Evolutionary conservation across 2,797 vertebrate species (phyloP), one percentile per base, ranked within the genome.

Genomic region (Avahi laniger): DNA sequence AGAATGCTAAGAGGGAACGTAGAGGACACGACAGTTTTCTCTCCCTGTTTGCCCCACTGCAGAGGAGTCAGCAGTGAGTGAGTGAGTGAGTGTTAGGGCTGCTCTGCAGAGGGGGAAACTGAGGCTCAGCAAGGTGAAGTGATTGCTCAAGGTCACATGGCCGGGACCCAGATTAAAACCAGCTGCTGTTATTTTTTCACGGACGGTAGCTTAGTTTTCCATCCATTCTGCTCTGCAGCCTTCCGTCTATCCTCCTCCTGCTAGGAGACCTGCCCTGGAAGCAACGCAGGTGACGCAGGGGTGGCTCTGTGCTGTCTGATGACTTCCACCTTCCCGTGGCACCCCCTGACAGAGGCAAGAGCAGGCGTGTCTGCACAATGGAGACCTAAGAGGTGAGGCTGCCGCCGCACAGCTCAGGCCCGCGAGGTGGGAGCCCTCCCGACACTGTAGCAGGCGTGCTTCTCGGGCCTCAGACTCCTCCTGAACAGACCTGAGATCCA

Each of bases 11-110:
- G 5, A 24, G 8, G 43, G 46, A 54, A 69, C 35, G 33, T 0
- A 2, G 4, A 82, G 38, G 33, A 7, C 61, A 4, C 0, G 5
- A 35, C 52, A 22, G 30, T 0, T 7, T 13, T 24, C 5, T 30
- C 61, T 17, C 26, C 14, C 43, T 26, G 18, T 13, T 11, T 33
- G 1, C 13, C 52, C 18, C n/a, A 59, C 12, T 52, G 30, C 33
- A n/a, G 12, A 46, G 22, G 57, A 50, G 7, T 22, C 41, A 28
- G 57, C n/a, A 10, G 65, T 3, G 30, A 70, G 46, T 28, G 18
- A 30, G 41, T 24, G 18, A 30, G 41, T 28, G 18, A 30, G 69
- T 4, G n/a, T 38, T 26, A 46, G 20, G 14, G 20, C 43, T 50
- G 7, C 28, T 85, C 78, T 75, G 43, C 41, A 73, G 72, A 59